phyloP scores from a whole-genome alignment of 2,888 invertebrate genomes.

The Agrotis clavis region DNA sequence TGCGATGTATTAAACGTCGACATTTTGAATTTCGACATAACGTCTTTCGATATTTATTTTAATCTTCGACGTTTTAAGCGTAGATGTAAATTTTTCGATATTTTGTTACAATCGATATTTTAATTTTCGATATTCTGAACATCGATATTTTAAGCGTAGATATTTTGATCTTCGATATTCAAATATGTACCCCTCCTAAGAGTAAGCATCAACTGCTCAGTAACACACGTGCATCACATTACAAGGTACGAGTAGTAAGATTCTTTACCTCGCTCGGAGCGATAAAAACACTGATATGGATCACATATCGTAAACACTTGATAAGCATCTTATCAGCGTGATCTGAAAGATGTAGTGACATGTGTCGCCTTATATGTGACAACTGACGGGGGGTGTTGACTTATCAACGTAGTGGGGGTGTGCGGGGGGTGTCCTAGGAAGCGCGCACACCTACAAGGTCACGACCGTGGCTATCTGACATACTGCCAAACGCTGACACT shows the following conservation, averaged over 20 bases:
- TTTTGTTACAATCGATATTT: too few species aligned
- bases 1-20: too few species aligned
- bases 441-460: conserved; percentile 15
- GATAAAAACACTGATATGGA: conserved; percentile 4
- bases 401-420: background rate
- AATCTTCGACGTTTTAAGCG: too few species aligned
- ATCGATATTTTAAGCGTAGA: too few species aligned
- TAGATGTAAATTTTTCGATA: too few species aligned
- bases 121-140: too few species aligned
- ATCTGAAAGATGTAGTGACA: conserved; percentile 14
- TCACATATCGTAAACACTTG: conserved; percentile 22
- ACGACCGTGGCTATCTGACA: too few species aligned
- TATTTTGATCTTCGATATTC: too few species aligned
- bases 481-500: background rate
- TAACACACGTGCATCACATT: background rate
- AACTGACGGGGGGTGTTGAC: background rate
- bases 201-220: background rate
- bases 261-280: background rate
- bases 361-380: conserved; percentile 16
- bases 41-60: too few species aligned
- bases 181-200: too few species aligned
- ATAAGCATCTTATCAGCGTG: conserved; percentile 25
- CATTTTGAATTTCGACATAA: too few species aligned
- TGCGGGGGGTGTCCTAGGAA: background rate
- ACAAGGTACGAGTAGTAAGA: background rate